Evolutionary conservation across 2,113 vertebrate species (phyloP), one percentile per base, ranked within the genome.

Genomic region (Pardalotus punctatus): DNA sequence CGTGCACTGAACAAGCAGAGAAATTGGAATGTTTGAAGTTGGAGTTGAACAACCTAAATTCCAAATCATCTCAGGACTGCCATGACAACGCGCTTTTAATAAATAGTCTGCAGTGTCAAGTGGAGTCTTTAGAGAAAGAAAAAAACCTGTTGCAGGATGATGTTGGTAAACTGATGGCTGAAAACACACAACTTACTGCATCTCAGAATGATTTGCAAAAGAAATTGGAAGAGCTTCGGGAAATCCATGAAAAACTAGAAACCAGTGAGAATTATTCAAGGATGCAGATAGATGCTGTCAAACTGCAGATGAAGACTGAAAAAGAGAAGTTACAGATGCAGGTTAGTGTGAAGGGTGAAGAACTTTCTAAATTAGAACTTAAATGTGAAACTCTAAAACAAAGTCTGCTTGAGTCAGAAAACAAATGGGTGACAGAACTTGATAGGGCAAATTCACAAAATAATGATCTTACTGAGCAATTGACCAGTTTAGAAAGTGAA

Each of bases 291-390:
- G 90, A 94, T 43, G 94, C 97, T 77, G 79, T 95, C 57, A 94
- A 56, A 73, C 83, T 95, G 78, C 93, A 96, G 69, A 83, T 98
- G 98, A 95, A 95, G 96, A 97, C 94, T 25, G 98, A 98, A 96
- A 98, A 96, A 92, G 97, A 98, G 93, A 98, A 95, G 93, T 98
- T 99, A 40, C 98, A 98, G 96, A 97, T 96, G 78, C 95, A 99
- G 99, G 99, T 99, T 98, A 99, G 99, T 99, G 98, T 88, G 77
- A 98, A 98, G 97, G 95, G 97, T 87, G 96, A 98, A 97, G 98
- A 98, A 67, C 90, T 98, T 73, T 96, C 76, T 95, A 91, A 92
- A 80, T 97, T 99, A 91, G 98, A 98, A 91, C 93, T 97, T 91
- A 98, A 97, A 90, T 60, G 98, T 96, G 77, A 97, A 62, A 98